Evolutionary conservation across 2,113 vertebrate species (phyloP).

Genomic region (Hippopotamus amphibius): DNA sequence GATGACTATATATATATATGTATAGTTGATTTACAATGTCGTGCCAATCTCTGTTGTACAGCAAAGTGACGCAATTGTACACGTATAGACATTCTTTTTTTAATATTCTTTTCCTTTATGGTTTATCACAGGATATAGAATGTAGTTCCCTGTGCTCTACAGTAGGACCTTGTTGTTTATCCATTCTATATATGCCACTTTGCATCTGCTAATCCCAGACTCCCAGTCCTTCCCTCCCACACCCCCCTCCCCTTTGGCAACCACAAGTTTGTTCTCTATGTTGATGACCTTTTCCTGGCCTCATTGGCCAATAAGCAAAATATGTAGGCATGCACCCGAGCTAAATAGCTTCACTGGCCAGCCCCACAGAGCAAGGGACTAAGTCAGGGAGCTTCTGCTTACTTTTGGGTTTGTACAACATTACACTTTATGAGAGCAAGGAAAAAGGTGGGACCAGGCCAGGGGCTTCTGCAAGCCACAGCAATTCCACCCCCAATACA

Average conservation of each 20-base stretch:
- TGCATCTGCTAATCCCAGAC: not conserved
- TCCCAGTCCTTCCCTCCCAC: not conserved
- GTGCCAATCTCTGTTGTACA: not conserved
- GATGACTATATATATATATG: not conserved
- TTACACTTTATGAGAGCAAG: not conserved
- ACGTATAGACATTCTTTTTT: not conserved
- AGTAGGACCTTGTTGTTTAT: not conserved
- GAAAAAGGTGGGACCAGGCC: not conserved
- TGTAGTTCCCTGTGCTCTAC: not conserved
- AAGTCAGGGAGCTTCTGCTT: not conserved
- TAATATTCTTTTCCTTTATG: not conserved
- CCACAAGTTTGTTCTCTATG: not conserved
- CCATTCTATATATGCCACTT: not conserved
- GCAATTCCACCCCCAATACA: not conserved
- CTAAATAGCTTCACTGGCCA: conserved; percentile 13
- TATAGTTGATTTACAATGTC: not conserved
- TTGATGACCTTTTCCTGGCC: conserved; percentile 35
- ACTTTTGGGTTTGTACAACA: conserved; percentile 14
- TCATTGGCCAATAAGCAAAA: conserved; percentile 28
- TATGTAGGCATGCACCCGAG: not conserved
- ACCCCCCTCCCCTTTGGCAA: not conserved
- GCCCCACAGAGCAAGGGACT: not conserved
- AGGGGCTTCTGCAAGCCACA: conserved; percentile 29
- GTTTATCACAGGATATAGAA: not conserved
- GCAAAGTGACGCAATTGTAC: not conserved